Conservation (phyloP, 2,888 invertebrate genomes). For the Heliothis peltigera region DNA sequence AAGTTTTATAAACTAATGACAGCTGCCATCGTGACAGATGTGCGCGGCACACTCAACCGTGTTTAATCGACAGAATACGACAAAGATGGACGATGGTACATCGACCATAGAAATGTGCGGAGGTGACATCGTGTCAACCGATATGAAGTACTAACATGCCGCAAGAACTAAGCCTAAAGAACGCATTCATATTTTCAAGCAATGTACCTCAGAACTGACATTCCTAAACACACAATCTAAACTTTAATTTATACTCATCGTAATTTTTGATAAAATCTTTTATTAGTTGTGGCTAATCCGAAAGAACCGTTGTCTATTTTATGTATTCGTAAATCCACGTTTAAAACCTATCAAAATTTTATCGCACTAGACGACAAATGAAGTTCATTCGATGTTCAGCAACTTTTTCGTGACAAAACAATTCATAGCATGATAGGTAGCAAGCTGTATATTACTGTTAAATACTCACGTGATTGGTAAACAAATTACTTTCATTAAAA, state of each 20-base stretch:
- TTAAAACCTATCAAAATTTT: slow-evolving; percentile 52
- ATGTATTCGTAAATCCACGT: slow-evolving; percentile 30
- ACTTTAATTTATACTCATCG: no score
- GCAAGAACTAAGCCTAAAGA: slow-evolving; percentile 13
- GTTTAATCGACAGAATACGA: slow-evolving; percentile 70
- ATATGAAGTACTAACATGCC: slow-evolving; percentile 4
- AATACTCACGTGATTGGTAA: not conserved
- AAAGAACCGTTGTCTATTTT: not conserved
- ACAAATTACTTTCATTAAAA: not conserved
- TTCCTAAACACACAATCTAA: no score
- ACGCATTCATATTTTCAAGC: not conserved
- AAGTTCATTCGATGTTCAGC: slow-evolving; percentile 44
- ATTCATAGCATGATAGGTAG: slow-evolving; percentile 19
- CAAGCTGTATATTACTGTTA: not conserved
- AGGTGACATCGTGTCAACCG: slow-evolving; percentile 22
- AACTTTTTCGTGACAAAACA: slow-evolving; percentile 29
- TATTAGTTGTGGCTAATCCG: no score
- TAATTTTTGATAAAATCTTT: no score
- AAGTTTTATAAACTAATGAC: slow-evolving; percentile 69
- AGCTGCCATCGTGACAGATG: slow-evolving; percentile 68
- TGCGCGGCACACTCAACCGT: slow-evolving; percentile 61
- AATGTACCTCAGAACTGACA: no score
- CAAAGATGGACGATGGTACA: slow-evolving; percentile 68
- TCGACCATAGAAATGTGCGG: slow-evolving; percentile 31
- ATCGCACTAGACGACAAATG: slow-evolving; percentile 46